A percentile compares a stretch with the other conserved stretches of the same genome.
phyloP scores from a whole-genome alignment of 2,797 vertebrate species.

The Clangula hyemalis region DNA sequence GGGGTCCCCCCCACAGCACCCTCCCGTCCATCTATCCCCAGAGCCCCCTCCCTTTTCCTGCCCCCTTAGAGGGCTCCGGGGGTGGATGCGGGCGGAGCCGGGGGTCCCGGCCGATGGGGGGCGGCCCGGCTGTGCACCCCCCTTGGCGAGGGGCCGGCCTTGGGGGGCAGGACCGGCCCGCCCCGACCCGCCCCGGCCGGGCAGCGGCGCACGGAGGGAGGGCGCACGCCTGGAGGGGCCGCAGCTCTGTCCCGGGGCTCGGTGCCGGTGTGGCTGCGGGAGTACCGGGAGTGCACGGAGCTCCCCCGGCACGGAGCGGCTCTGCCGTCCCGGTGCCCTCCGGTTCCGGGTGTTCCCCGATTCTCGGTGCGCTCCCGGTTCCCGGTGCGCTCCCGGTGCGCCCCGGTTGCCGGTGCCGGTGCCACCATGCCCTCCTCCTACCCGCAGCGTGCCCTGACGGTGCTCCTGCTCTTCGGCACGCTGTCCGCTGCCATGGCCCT shows the following conservation, averaged over 20 bases:
- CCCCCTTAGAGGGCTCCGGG: not conserved
- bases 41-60: not conserved
- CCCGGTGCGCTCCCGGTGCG: not conserved
- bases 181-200: not conserved
- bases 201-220: not conserved
- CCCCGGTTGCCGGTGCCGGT: not conserved
- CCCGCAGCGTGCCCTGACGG: slow-evolving; percentile 14
- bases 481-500: slow-evolving; percentile 87
- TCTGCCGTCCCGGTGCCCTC: too few species aligned
- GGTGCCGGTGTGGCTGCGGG: not conserved
- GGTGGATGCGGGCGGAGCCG: not conserved
- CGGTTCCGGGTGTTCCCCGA: not conserved
- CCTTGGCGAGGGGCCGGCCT: not conserved
- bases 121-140: not conserved
- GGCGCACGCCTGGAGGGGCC: not conserved
- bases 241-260: not conserved
- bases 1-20: not conserved
- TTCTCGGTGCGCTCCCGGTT: not conserved
- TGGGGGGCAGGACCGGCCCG: not conserved
- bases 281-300: too few species aligned
- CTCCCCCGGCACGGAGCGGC: not conserved
- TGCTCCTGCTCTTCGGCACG: slow-evolving; percentile 6
- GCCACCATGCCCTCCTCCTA: not conserved
- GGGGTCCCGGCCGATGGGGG: not conserved
- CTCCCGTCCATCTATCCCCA: not conserved